Conservation (phyloP, 2,113 vertebrate genomes). For the Ondatra zibethicus region DNA sequence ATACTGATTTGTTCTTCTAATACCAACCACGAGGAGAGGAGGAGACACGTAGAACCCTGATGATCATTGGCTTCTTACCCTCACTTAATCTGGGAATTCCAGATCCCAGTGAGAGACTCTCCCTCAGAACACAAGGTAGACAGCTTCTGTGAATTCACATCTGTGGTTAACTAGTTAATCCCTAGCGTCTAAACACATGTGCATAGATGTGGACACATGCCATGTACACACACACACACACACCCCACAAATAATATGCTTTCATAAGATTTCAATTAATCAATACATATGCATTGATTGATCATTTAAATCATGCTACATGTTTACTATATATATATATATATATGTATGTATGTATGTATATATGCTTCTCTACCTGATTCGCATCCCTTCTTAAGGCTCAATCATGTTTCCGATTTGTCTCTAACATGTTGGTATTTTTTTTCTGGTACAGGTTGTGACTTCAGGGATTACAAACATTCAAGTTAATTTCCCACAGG, state of each 20-base stretch:
- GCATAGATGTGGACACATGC: background rate
- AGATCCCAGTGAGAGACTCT: no score
- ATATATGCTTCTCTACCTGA: conserved; percentile 13
- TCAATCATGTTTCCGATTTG: conserved; percentile 4
- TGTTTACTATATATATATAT: background rate
- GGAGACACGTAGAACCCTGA: background rate
- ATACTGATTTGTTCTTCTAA: background rate
- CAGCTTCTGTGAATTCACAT: no score
- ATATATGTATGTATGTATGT: background rate
- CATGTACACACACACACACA: background rate
- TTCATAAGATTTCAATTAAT: conserved; percentile 15
- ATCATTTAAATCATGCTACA: background rate
- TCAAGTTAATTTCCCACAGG: conserved; percentile 49
- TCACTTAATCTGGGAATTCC: background rate
- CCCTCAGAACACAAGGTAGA: background rate
- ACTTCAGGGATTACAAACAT: conserved; percentile 38
- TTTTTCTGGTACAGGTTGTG: background rate
- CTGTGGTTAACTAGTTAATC: background rate
- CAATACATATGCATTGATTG: background rate
- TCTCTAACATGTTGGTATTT: background rate
- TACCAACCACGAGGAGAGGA: background rate
- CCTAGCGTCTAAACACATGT: background rate
- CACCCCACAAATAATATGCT: background rate
- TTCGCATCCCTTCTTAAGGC: background rate
- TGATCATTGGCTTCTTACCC: no score